These are phyloP conservation scores for Melanotaenia parkinsoni DNA, from an alignment of 2,797 vertebrate species.

Conservation along the genomic window DNA sequence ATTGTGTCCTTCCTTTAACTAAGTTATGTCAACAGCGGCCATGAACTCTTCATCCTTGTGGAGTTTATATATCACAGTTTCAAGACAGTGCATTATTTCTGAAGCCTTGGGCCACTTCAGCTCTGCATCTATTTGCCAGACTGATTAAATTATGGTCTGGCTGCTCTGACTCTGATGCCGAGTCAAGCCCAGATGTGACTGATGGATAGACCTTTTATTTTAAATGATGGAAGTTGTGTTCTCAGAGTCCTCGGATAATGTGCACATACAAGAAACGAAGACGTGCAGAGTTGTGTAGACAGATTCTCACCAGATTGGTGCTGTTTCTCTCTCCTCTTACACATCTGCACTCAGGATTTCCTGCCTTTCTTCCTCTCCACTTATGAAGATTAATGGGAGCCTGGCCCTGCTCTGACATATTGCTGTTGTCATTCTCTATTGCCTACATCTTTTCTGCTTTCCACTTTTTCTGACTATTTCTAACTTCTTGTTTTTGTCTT, in stretches of 20 bases:
- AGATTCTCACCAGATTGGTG: slow-evolving; percentile 28
- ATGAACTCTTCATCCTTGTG: slow-evolving; percentile 12
- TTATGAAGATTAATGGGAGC: slow-evolving; percentile 64
- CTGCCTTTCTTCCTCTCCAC: slow-evolving; percentile 27
- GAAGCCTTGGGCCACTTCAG: slow-evolving; percentile 33
- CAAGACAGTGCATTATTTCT: slow-evolving; percentile 43
- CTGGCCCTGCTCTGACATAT: slow-evolving; percentile 39
- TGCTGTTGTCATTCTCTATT: slow-evolving; percentile 59
- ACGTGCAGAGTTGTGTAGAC: slow-evolving; percentile 22
- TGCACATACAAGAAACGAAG: slow-evolving; percentile 3
- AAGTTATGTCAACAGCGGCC: slow-evolving; percentile 15
- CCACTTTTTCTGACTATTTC: slow-evolving; percentile 32
- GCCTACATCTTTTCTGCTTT: slow-evolving; percentile 56
- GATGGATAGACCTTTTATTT: slow-evolving; percentile 44
- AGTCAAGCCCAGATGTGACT: slow-evolving; percentile 45
- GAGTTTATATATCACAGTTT: slow-evolving; percentile 32
- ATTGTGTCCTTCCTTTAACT: slow-evolving; percentile 22
- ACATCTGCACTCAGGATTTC: slow-evolving; percentile 54
- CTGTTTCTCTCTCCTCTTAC: slow-evolving; percentile 32
- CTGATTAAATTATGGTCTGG: slow-evolving; percentile 59
- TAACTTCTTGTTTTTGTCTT: slow-evolving; percentile 63
- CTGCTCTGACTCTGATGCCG: slow-evolving; percentile 38
- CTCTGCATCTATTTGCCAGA: slow-evolving; percentile 48
- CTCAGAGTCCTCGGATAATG: slow-evolving; percentile 11
- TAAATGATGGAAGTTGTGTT: slow-evolving; percentile 42